phyloP scores from a whole-genome alignment of 2,797 vertebrate genomes.

The Pteropus rufus region DNA sequence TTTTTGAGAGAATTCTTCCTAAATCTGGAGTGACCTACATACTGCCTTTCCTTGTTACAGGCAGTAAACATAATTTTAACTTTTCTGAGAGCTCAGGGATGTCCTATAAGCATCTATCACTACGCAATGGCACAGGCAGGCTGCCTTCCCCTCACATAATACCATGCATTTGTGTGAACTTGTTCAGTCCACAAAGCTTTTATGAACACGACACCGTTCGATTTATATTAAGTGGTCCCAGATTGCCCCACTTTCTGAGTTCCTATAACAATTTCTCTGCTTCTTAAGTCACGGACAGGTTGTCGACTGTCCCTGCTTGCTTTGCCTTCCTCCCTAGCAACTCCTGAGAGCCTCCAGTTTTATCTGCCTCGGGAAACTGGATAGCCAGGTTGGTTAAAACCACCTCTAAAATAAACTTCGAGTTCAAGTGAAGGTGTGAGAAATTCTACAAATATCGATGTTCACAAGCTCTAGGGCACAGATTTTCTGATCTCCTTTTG shows the following conservation, averaged over 20 bases:
- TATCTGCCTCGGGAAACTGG: neutral
- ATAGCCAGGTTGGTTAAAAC: neutral
- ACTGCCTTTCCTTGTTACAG: neutral
- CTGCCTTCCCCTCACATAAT: no score
- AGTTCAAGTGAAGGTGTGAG: neutral
- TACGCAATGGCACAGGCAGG: rapidly evolving
- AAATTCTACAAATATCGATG: neutral
- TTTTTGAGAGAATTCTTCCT: neutral
- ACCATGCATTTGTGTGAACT: no score
- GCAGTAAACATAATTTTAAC: neutral
- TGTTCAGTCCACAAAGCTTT: no score
- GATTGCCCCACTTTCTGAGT: neutral
- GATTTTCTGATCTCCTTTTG: neutral
- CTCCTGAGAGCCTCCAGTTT: no score
- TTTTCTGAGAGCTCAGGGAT: neutral
- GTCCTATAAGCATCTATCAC: neutral
- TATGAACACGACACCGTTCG: no score
- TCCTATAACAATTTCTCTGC: neutral
- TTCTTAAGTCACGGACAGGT: no score
- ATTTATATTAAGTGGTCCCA: neutral
- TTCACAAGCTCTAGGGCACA: neutral
- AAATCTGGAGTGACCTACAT: neutral
- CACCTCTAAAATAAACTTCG: neutral
- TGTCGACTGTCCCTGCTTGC: neutral
- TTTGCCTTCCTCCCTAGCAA: neutral